Conservation (phyloP, 37 sponge, comb jelly and placozoan species). For the Trichoplax adhaerens region DNA sequence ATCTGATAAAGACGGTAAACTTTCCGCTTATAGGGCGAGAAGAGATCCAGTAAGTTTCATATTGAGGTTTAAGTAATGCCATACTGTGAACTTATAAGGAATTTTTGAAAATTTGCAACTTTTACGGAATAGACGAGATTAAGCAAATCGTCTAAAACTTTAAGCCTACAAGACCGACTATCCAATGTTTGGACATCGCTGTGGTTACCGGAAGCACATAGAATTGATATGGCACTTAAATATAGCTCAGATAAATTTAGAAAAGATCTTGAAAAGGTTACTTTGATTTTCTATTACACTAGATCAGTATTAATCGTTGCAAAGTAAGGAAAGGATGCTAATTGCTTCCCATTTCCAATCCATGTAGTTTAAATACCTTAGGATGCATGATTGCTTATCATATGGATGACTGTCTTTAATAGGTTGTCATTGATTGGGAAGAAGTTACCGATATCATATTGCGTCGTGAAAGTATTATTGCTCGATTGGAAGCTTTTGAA, state of each 20-base stretch:
- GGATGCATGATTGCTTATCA: background rate
- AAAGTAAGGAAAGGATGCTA: slow-evolving; percentile 1
- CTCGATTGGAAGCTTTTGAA: slow-evolving; percentile 57
- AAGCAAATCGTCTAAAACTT: no score
- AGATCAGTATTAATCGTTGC: background rate
- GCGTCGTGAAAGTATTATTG: slow-evolving; percentile 33
- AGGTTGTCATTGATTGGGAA: slow-evolving; percentile 44
- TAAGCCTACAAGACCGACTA: slow-evolving; percentile 28
- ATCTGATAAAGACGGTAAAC: no score
- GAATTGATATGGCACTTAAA: slow-evolving; percentile 83
- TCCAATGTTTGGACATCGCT: slow-evolving; percentile 43
- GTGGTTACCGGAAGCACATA: slow-evolving; percentile 30
- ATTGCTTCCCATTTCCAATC: background rate
- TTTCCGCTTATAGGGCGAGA: no score
- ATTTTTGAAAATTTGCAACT: no score
- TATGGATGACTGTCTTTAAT: background rate
- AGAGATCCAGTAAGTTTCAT: no score
- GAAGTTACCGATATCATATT: slow-evolving; percentile 30
- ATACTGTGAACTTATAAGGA: no score
- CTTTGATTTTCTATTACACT: slow-evolving; percentile 15
- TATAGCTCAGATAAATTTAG: slow-evolving; percentile 30
- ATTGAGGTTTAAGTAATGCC: no score
- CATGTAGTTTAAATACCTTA: slow-evolving; percentile 1
- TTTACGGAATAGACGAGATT: no score
- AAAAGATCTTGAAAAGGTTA: background rate